Conservation (phyloP, 2,797 vertebrate genomes). For the Neosilurus mollespiculum region DNA sequence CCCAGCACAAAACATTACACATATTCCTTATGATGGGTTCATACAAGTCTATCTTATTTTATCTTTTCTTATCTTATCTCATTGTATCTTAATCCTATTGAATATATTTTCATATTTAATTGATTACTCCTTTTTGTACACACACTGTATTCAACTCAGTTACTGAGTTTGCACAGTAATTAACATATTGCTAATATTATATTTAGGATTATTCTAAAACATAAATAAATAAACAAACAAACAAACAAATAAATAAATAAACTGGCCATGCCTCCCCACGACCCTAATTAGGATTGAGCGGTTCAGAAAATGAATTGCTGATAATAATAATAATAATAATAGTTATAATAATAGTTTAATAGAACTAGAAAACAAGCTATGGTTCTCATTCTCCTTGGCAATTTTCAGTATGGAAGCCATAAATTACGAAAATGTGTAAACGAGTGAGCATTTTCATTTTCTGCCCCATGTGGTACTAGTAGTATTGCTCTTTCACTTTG, state of each 20-base stretch:
- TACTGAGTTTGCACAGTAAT: not conserved
- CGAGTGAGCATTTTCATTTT: conserved; percentile 2
- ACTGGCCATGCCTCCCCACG: too few relatives aligned
- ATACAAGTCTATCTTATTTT: not conserved
- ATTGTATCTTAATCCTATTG: not conserved
- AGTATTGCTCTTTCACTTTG: conserved; percentile 8
- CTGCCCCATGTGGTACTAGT: not conserved
- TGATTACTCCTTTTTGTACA: too few relatives aligned
- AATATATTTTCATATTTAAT: not conserved
- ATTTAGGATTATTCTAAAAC: not conserved
- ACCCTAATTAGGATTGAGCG: too few relatives aligned
- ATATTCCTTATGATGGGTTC: not conserved
- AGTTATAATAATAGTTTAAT: not conserved
- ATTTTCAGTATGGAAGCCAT: conserved; percentile 40
- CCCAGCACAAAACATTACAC: not conserved
- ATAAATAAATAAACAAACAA: not conserved
- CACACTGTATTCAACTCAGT: not conserved
- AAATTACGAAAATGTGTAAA: not conserved
- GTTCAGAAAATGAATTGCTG: too few relatives aligned
- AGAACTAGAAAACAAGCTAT: not conserved
- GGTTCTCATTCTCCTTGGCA: not conserved
- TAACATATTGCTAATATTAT: not conserved
- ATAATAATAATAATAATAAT: too few relatives aligned
- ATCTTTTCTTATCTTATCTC: not conserved
- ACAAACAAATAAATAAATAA: too few relatives aligned